Conservation (phyloP, 2,888 invertebrate genomes). For the Hirtodrosophila confusa region DNA sequence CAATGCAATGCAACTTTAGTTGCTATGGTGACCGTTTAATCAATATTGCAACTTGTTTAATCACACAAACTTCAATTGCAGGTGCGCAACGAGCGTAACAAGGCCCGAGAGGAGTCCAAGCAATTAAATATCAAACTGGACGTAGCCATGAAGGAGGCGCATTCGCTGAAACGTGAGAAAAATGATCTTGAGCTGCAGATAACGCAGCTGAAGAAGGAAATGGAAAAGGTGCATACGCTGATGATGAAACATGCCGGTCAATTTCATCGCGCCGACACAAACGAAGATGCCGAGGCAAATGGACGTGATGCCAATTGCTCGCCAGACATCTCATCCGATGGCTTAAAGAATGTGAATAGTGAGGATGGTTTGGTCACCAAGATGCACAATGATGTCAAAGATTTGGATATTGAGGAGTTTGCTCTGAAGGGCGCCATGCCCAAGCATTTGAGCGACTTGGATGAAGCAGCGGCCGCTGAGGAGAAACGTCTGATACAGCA, state of each 20-base stretch:
- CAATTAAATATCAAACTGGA: conserved; percentile 92
- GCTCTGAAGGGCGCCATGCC: conserved; percentile 88
- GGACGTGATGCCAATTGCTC: conserved; percentile 83
- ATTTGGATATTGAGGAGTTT: conserved; percentile 86
- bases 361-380: conserved; percentile 83
- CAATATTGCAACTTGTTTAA: conserved; percentile 42
- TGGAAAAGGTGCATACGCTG: conserved; percentile 90
- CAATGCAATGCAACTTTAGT: conserved; percentile 16
- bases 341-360: conserved; percentile 84
- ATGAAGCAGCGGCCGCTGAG: conserved; percentile 83
- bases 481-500: conserved; percentile 84
- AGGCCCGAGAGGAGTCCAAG: conserved; percentile 95
- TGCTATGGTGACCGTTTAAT: conserved; percentile 58
- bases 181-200: conserved; percentile 91
- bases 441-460: conserved; percentile 86
- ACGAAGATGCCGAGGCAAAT: conserved; percentile 83
- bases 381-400: conserved; percentile 78
- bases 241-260: conserved; percentile 89
- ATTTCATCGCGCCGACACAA: conserved; percentile 85
- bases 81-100: conserved; percentile 96
- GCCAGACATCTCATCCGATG: conserved; percentile 84
- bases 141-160: conserved; percentile 89
- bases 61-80: conserved; percentile 55
- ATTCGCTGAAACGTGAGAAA: conserved; percentile 90
- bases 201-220: conserved; percentile 90